Evolutionary conservation across 2,113 vertebrate genomes (phyloP).

Genomic region (Propithecus coquereli): DNA sequence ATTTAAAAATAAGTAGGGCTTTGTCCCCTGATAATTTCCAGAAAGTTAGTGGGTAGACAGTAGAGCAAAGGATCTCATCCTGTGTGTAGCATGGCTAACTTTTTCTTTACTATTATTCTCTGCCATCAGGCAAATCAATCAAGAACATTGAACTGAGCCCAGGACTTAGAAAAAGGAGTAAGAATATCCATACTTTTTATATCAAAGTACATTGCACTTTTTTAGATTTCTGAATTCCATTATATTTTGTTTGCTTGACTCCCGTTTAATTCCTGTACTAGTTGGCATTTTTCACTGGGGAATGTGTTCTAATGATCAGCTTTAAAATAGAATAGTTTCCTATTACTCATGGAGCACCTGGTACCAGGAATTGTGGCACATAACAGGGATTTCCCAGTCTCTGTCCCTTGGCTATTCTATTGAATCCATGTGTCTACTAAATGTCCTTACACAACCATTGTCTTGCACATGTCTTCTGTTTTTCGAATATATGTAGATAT

Average conservation of each 20-base stretch:
- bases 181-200: not conserved
- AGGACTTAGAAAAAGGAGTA: not conserved
- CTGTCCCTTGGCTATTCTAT: not conserved
- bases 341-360: not conserved
- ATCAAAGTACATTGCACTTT: not conserved
- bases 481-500: not conserved
- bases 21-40: not conserved
- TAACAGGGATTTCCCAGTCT: not conserved
- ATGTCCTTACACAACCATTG: not conserved
- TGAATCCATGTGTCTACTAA: not conserved
- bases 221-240: conserved; percentile 23
- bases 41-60: not conserved
- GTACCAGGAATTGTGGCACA: not conserved
- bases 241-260: not conserved
- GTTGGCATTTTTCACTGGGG: not conserved
- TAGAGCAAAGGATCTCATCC: not conserved
- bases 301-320: not conserved
- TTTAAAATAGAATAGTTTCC: not conserved
- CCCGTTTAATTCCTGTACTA: not conserved
- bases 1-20: not conserved
- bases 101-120: not conserved
- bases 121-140: not conserved
- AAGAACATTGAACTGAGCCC: not conserved
- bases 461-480: not conserved
- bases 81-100: not conserved